A percentile compares a stretch with the other conserved stretches of the same genome.
These are phyloP conservation scores for Portunus trituberculatus DNA, from an alignment of 1,140 invertebrate species.

Conservation along the genomic window DNA sequence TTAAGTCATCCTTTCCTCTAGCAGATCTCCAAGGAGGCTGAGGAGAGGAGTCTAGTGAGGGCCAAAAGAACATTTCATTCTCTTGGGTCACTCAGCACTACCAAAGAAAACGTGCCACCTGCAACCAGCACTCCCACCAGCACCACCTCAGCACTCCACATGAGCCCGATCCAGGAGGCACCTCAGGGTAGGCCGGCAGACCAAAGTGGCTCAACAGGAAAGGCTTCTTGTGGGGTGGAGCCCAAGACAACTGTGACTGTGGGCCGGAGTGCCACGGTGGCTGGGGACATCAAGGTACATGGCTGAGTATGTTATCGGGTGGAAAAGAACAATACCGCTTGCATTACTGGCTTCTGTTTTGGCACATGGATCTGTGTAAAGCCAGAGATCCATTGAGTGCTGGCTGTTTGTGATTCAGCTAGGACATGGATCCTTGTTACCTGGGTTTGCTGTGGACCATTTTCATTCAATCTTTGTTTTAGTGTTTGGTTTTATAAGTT, in stretches of 20 bases:
- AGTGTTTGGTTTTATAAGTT: too few relatives aligned
- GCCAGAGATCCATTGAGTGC: too few relatives aligned
- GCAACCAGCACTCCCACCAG: not conserved
- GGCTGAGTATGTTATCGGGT: not conserved
- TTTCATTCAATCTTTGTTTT: too few relatives aligned
- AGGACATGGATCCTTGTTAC: too few relatives aligned
- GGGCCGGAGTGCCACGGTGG: constrained; percentile 65
- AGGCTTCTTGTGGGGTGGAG: not conserved
- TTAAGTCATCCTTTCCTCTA: not conserved
- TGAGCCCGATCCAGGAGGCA: constrained; percentile 46
- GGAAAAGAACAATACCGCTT: too few relatives aligned
- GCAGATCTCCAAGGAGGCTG: not conserved
- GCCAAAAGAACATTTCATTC: constrained; percentile 34
- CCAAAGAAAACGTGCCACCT: constrained; percentile 45
- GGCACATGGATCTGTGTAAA: too few relatives aligned
- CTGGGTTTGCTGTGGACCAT: too few relatives aligned
- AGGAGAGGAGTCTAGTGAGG: constrained; percentile 27
- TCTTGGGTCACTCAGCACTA: constrained; percentile 27
- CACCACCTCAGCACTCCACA: not conserved
- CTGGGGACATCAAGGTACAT: constrained; percentile 63
- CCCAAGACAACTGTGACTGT: constrained; percentile 30
- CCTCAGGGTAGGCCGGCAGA: not conserved
- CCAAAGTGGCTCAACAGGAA: not conserved
- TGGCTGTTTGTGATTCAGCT: too few relatives aligned
- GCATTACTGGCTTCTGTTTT: too few relatives aligned